Conservation (phyloP, 2,797 vertebrate genomes). For the Toxotes lorentzi region DNA sequence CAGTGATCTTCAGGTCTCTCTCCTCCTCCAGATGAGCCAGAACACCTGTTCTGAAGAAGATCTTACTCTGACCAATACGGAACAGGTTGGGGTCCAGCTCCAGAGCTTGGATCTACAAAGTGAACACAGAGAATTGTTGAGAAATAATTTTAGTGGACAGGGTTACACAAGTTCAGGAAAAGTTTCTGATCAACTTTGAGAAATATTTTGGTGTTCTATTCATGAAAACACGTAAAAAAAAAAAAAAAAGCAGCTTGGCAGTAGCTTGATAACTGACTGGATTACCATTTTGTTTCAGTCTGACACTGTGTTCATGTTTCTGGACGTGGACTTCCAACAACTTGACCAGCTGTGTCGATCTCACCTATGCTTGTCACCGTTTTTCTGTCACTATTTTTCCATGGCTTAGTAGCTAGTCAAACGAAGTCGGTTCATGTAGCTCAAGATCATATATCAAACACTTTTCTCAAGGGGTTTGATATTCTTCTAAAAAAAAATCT, state of each 20-base stretch:
- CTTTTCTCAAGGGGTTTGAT: background rate
- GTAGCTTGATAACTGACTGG: background rate
- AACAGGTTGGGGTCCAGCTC: conserved; percentile 96
- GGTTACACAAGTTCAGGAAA: background rate
- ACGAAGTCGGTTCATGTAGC: background rate
- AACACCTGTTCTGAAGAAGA: conserved; percentile 98
- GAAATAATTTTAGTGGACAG: background rate
- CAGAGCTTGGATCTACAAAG: conserved; percentile 91
- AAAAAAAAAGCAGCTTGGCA: background rate
- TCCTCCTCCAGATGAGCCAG: conserved; percentile 98
- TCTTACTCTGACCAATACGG: conserved; percentile 99
- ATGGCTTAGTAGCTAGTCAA: background rate
- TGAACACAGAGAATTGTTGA: background rate
- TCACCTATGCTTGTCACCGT: no score
- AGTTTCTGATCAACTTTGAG: background rate
- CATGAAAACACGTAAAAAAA: background rate
- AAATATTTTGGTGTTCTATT: conserved; percentile 10
- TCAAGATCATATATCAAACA: background rate
- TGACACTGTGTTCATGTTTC: background rate
- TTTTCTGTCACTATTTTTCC: background rate
- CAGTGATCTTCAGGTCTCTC: conserved; percentile 97
- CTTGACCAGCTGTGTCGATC: no score
- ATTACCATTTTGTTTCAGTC: background rate
- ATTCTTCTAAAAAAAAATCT: no score
- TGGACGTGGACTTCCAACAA: no score